Base-by-base conservation (phyloP, 2,797 vertebrate species). In the Tangara arthus region DNA sequence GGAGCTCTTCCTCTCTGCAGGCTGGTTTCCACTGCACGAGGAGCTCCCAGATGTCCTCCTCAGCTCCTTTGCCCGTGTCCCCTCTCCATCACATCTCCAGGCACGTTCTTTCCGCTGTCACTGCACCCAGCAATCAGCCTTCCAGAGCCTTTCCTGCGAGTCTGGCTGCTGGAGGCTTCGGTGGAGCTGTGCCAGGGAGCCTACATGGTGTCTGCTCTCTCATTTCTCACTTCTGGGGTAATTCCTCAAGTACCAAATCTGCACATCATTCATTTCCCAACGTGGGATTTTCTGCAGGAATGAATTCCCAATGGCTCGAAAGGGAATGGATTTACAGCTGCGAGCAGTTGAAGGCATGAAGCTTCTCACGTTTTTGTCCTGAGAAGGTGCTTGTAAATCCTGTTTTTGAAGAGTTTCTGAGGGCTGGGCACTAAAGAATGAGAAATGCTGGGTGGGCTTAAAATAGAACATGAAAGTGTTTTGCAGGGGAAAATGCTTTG, bases 301-400 rank as follows among this genome's bases (percentile, higher is more conserved):
- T 44, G 39, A 52, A 60, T 76, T 56, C 77, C 46, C 46, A 8
- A 0, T 30, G 2, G 1, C 18, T 55, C 42, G 5, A 16, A 37
- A 49, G 50, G n/a, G 39, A 79, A 59, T 0, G 11, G 53, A 42
- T 89, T 76, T 68, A 12, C n/a, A 68, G 46, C 32, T n/a, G 53
- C 0, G 0, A 9, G 49, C n/a, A 30, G 61, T 15, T 24, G 66
- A 56, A 66, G 50, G 42, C 32, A 6, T 34, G 52, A 53, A 27
- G 70, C 23, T 81, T 32, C 52, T 78, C 75, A 44, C 0, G 6
- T 81, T 82, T 70, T 61, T 63, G 52, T 78, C 65, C 56, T 19
- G 52, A 75, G 50, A 61, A 82, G 32, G 11, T 65, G 13, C 61
- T 70, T 61, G 19, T 32, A 59, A 75, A 59, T 63, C 44, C 30